Conservation (phyloP, 35 echinoderm and acorn worm species). For the Apostichopus californicus region DNA sequence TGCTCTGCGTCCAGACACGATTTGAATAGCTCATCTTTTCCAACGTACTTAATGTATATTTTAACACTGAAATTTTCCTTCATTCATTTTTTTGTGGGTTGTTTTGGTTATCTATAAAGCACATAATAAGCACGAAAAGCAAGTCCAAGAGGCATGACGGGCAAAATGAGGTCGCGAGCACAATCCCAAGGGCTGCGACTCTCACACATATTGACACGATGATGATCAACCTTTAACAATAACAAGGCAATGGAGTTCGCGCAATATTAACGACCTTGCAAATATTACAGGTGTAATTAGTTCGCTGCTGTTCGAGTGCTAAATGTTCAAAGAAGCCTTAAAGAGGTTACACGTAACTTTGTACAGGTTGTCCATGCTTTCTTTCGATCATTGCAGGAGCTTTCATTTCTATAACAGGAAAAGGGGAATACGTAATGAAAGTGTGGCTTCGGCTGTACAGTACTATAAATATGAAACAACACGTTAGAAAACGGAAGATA, state of each 20-base stretch:
- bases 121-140: background rate
- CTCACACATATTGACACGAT: slow-evolving; percentile 31
- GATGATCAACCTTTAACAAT: slow-evolving; percentile 35
- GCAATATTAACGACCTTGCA: slow-evolving; percentile 37
- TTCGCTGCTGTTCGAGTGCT: slow-evolving; percentile 1
- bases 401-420: no score
- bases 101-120: background rate
- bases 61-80: background rate
- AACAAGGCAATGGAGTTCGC: slow-evolving; percentile 22
- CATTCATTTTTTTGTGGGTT: background rate
- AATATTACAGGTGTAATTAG: slow-evolving; percentile 52
- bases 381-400: no score
- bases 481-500: no score
- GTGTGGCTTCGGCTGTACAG: no score
- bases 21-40: slow-evolving; percentile 12
- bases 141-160: slow-evolving; percentile 27
- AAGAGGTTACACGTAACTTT: background rate
- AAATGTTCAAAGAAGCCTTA: slow-evolving; percentile 37
- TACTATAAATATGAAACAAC: no score
- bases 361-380: background rate
- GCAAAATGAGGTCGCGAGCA: slow-evolving; percentile 32
- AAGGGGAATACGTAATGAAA: no score
- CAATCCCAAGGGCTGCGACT: slow-evolving; percentile 34
- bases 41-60: slow-evolving; percentile 18
- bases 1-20: slow-evolving; percentile 43